Evolutionary conservation across 2,113 vertebrate genomes (phyloP), one percentile per base, ranked within the genome.

Genomic region (Microtus ochrogaster): DNA sequence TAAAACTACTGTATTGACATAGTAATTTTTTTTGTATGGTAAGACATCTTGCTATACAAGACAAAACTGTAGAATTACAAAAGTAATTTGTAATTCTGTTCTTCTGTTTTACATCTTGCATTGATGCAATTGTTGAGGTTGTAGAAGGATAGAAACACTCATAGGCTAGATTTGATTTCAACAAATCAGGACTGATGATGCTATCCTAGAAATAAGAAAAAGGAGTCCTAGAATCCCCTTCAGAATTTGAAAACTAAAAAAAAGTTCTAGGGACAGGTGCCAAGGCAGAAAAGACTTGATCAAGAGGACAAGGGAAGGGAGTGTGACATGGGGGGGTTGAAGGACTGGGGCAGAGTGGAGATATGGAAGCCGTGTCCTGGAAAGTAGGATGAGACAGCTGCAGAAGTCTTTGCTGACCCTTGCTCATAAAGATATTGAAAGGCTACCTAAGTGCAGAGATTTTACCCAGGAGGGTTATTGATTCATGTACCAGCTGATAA

Each of bases 241-340:
- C 9, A 66, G 61, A 11, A 41, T 47, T 30, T 66, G 47, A 65
- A 41, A 65, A 47, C 39, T 84, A 21, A 85, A 85, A 66, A 66
- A 16, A 30, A 39, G 39, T 21, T 17, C 44, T 33, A 26, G n/a
- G 3, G 19, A 58, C 33, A 72, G 49, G n/a, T 8, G 13, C 30
- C 9, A 3, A 72, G n/a, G 4, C 30, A 70, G 10, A 6, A 21
- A 77, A 36, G 21, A 52, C 33, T 63, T 77, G 13, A 52, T 83
- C 36, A 41, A 44, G 68, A 78, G 30, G 19, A 12, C 16, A n/a
- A 55, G 49, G 33, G 5, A 33, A 9, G 33, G 19, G 17, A 70
- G 1, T 28, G 12, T 70, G 3, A 10, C 1, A 26, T 5, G 17
- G 14, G 2, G 2, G 5, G 16, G 5, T 10, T 41, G 28, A 6